Conservation (phyloP, 2,113 vertebrate species). For the Pseudonaja textilis region DNA sequence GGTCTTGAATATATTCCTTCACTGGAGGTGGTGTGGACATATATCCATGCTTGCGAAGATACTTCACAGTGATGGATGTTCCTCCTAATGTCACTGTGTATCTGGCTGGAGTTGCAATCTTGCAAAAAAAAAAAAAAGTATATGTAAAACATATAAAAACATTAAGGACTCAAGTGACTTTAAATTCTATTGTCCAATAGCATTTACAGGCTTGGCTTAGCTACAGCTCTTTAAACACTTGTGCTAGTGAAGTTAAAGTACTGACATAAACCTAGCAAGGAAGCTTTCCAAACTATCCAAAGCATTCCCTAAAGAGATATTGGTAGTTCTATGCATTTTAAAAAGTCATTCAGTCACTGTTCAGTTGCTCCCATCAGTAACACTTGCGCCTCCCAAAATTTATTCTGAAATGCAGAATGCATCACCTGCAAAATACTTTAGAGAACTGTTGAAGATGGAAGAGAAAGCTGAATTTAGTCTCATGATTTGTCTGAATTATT, state of each 20-base stretch:
- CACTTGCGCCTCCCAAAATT: not conserved
- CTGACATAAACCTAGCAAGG: not conserved
- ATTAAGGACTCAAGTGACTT: not conserved
- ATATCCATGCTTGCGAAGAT: conserved; percentile 85
- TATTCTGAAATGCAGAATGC: not conserved
- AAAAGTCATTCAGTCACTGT: not conserved
- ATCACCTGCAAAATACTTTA: not conserved
- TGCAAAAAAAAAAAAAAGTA: conserved; percentile 22
- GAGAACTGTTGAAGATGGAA: not conserved
- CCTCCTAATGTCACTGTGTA: conserved; percentile 92
- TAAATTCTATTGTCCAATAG: not conserved
- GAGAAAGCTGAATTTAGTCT: not conserved
- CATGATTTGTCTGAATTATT: not conserved
- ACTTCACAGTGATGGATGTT: conserved; percentile 89
- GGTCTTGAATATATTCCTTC: conserved; percentile 92
- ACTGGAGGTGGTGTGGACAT: conserved; percentile 91
- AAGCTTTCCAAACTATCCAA: not conserved
- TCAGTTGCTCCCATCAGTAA: not conserved
- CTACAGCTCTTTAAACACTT: not conserved
- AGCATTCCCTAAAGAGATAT: not conserved
- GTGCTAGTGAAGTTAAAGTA: not conserved
- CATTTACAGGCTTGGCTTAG: not conserved
- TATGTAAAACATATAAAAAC: not conserved
- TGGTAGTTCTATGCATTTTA: not conserved
- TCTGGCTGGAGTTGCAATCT: conserved; percentile 94